Evolutionary conservation across 2,888 invertebrate species (phyloP).

Genomic region (Hydriomena furcata): DNA sequence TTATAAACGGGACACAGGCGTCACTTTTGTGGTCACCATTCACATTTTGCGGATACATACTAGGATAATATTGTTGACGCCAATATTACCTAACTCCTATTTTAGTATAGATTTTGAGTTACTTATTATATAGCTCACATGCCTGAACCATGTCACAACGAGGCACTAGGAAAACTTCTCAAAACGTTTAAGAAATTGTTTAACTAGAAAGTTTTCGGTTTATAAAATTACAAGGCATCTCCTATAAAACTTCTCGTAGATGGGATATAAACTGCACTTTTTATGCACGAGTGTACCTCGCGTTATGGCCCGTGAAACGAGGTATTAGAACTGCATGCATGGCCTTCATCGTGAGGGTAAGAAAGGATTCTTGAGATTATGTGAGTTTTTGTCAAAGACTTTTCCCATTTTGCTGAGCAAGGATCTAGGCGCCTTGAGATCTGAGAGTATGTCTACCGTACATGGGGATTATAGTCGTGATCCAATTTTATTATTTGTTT

Average conservation of each 20-base stretch:
- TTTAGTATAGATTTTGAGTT: no score
- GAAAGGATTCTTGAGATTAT: not conserved
- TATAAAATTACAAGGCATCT: conserved; percentile 21
- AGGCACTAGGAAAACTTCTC: no score
- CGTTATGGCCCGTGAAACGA: conserved; percentile 25
- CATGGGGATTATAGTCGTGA: no score
- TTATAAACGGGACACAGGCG: conserved; percentile 1
- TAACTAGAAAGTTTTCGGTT: not conserved
- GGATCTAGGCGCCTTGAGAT: no score
- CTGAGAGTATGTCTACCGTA: no score
- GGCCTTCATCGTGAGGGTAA: not conserved
- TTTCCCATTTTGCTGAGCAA: no score
- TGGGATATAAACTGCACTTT: conserved; percentile 37
- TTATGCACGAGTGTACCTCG: conserved; percentile 8
- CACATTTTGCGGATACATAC: conserved; percentile 4
- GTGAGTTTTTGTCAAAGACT: not conserved
- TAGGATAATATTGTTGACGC: conserved; percentile 3
- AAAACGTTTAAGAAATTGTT: no score
- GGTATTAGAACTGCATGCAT: not conserved
- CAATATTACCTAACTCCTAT: no score
- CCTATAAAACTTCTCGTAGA: conserved; percentile 23
- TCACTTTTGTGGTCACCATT: conserved; percentile 10
- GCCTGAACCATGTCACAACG: no score
- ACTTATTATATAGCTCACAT: no score
- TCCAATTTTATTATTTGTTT: no score